Evolutionary conservation across 2,113 vertebrate genomes (phyloP).

Genomic region (Nothobranchius furzeri): DNA sequence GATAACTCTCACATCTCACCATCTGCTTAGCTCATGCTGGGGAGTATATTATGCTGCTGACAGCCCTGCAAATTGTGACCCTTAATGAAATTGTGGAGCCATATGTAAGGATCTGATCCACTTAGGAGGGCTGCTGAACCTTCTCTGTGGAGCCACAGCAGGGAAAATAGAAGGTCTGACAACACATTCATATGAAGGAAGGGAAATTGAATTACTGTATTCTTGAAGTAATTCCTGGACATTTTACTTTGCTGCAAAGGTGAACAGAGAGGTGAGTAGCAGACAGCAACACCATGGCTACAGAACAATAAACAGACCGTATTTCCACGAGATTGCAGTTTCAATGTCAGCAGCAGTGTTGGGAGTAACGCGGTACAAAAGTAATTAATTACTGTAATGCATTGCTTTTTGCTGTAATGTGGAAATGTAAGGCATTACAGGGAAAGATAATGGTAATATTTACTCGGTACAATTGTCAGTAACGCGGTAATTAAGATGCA

Average conservation of each 20-base stretch:
- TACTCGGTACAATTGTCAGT: too few species aligned
- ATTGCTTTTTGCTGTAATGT: too few species aligned
- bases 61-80: conserved; percentile 58
- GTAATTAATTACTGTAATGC: too few species aligned
- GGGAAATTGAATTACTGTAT: conserved; percentile 57
- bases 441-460: too few species aligned
- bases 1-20: conserved; percentile 46
- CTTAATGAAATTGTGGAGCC: conserved; percentile 70
- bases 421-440: too few species aligned
- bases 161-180: conserved; percentile 28
- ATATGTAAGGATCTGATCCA: conserved; percentile 60
- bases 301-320: neutral
- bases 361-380: too few species aligned
- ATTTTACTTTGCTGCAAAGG: conserved; percentile 29
- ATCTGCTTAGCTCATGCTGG: conserved; percentile 49
- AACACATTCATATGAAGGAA: conserved; percentile 49
- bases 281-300: conserved; percentile 3
- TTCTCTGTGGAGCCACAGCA: conserved; percentile 15
- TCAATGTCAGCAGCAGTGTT: conserved; percentile 12
- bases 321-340: neutral
- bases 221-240: conserved; percentile 57
- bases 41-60: conserved; percentile 55
- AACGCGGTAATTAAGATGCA: too few species aligned
- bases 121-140: conserved; percentile 41
- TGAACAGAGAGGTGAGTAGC: conserved; percentile 6